A percentile compares a stretch with the other conserved stretches of the same genome.
Evolutionary conservation across 2,113 vertebrate genomes (phyloP).

Genomic region (Tetraodon nigroviridis): DNA sequence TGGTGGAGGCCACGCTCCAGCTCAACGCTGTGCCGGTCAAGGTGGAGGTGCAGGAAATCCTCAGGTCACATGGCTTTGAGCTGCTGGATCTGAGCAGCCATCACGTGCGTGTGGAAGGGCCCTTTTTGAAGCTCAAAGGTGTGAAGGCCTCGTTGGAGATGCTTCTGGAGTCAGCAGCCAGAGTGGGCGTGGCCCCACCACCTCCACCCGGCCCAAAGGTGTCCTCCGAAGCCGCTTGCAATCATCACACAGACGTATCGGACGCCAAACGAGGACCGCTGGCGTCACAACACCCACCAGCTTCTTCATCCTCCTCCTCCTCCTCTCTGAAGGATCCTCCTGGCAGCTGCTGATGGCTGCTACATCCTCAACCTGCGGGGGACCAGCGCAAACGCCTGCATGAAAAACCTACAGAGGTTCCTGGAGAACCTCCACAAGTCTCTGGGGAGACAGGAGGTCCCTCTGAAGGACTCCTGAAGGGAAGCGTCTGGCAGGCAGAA

Average conservation of each 20-base stretch:
- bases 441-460: constrained; percentile 58
- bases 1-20: constrained; percentile 45
- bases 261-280: neutral
- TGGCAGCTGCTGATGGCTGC: neutral
- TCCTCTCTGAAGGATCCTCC: neutral
- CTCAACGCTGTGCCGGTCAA: constrained; percentile 28
- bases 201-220: neutral
- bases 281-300: neutral
- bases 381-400: neutral
- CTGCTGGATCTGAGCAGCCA: neutral
- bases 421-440: constrained; percentile 3
- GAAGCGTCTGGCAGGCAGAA: neutral
- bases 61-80: constrained; percentile 33
- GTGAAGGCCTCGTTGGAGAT: constrained; percentile 33
- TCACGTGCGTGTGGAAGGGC: constrained; percentile 45
- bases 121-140: constrained; percentile 51
- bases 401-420: constrained; percentile 12
- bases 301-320: neutral
- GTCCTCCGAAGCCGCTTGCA: constrained; percentile 16
- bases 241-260: neutral
- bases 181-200: fast-evolving
- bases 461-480: neutral
- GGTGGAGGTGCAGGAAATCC: neutral
- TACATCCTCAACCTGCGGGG: constrained; percentile 25
- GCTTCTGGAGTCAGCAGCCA: neutral